Percentiles rank a stretch among this genome's conserved stretches.
Evolutionary conservation across 2,113 vertebrate species (phyloP).

Genomic region (Gymnorhina tibicen): DNA sequence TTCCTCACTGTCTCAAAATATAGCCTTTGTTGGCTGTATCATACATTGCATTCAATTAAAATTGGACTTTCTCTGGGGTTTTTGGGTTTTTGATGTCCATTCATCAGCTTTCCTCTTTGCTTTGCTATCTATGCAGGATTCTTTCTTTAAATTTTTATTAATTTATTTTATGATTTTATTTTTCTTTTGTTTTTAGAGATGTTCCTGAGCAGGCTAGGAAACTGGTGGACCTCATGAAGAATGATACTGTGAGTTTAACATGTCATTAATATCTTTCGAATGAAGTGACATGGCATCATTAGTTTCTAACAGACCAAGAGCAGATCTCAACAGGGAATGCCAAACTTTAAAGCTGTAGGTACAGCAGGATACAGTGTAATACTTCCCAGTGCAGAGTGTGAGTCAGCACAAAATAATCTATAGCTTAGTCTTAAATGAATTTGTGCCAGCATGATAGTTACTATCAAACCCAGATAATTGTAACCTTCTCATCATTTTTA

Average conservation of each 20-base stretch:
- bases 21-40: neutral
- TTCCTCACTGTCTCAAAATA: neutral
- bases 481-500: neutral
- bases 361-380: neutral
- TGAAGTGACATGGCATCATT: neutral
- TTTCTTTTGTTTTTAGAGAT: conserved; percentile 33
- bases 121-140: neutral
- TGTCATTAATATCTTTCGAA: neutral
- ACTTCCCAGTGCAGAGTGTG: neutral
- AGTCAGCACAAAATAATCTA: neutral
- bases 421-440: neutral
- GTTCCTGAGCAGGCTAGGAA: conserved; percentile 52
- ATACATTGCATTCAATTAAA: neutral
- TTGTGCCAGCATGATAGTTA: neutral
- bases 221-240: conserved; percentile 69
- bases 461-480: neutral
- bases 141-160: neutral
- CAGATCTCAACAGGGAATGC: neutral
- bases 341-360: neutral
- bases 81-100: neutral
- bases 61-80: neutral
- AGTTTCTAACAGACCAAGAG: neutral
- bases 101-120: neutral
- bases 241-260: conserved; percentile 54
- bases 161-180: neutral